Evolutionary conservation across 2,888 invertebrate species (phyloP).

Genomic region (Theretra japonica): DNA sequence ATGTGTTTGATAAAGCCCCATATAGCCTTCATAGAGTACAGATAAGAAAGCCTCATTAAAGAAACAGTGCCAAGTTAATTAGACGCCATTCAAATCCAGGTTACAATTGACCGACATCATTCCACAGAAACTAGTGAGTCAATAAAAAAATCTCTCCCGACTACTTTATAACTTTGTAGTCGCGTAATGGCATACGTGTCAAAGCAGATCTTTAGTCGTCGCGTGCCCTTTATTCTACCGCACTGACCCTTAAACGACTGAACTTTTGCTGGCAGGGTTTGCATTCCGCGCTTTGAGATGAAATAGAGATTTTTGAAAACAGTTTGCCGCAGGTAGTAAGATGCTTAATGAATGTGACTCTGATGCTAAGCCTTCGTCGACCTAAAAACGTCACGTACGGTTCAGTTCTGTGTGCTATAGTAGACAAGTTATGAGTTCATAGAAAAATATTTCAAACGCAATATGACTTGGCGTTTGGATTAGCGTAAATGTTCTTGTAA

Average conservation of each 20-base stretch:
- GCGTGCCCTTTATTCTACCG: constrained; percentile 10
- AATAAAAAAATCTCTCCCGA: no score
- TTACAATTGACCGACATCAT: no score
- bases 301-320: constrained; percentile 12
- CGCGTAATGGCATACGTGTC: neutral
- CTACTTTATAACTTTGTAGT: neutral
- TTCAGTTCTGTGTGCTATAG: neutral
- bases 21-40: no score
- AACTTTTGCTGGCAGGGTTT: neutral
- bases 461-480: neutral
- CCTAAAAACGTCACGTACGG: neutral
- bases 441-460: neutral
- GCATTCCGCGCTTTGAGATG: constrained; percentile 1
- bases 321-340: constrained; percentile 1
- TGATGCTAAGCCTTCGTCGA: constrained; percentile 7
- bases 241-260: constrained; percentile 1
- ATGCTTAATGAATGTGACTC: constrained; percentile 20
- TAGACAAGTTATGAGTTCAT: neutral
- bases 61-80: no score
- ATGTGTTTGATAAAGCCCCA: no score
- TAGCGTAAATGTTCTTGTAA: neutral
- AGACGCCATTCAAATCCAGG: no score
- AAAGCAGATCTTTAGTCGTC: neutral
- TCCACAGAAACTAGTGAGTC: no score
- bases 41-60: no score